Evolutionary conservation across 2,797 vertebrate species (phyloP).

Genomic region (Sebastes alutus): DNA sequence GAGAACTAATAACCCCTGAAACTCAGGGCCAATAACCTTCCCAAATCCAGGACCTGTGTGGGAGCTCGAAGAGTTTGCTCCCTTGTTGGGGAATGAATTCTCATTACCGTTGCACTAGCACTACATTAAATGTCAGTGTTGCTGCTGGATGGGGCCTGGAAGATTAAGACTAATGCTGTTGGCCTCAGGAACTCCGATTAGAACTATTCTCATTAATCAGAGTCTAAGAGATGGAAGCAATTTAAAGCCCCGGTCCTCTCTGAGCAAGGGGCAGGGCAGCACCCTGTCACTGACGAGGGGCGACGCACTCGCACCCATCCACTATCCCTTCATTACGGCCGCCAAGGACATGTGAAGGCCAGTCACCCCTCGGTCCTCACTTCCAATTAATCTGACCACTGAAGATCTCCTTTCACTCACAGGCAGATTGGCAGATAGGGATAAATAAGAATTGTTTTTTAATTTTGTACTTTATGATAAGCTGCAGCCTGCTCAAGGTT

Average conservation of each 20-base stretch:
- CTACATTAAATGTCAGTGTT: conserved; percentile 85
- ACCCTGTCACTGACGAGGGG: conserved; percentile 71
- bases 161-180: conserved; percentile 86
- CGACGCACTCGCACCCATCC: conserved; percentile 65
- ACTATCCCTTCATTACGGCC: conserved; percentile 72
- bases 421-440: conserved; percentile 4
- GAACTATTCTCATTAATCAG: conserved; percentile 86
- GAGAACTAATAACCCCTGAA: conserved; percentile 79
- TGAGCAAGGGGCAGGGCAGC: conserved; percentile 78
- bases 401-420: conserved; percentile 41
- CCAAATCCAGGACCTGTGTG: conserved; percentile 61
- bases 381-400: conserved; percentile 64
- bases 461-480: not conserved
- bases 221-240: conserved; percentile 82
- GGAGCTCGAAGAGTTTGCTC: conserved; percentile 58
- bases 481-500: not conserved
- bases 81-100: conserved; percentile 78
- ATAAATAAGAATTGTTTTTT: conserved; percentile 11
- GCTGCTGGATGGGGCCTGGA: conserved; percentile 74
- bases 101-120: conserved; percentile 82
- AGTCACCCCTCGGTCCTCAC: conserved; percentile 57
- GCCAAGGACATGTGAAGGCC: conserved; percentile 80
- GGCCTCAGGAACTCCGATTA: conserved; percentile 85
- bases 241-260: conserved; percentile 79
- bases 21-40: conserved; percentile 74